phyloP scores from a whole-genome alignment of 2,888 invertebrate genomes.

The Drosophila neotestacea region DNA sequence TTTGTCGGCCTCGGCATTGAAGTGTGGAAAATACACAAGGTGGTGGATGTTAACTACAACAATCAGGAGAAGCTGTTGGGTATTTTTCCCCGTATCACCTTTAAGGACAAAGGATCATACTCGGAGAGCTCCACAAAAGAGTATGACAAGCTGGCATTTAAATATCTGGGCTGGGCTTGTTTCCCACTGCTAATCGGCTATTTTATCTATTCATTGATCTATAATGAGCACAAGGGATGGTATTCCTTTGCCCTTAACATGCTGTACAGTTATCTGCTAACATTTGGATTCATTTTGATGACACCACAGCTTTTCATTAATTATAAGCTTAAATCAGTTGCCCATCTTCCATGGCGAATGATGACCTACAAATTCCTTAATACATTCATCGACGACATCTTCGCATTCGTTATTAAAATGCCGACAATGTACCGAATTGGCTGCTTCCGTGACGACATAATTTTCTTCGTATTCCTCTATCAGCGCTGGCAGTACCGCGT shows the following conservation, averaged over 20 bases:
- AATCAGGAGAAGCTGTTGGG: slow-evolving; percentile 91
- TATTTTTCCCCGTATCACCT: slow-evolving; percentile 91
- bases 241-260: slow-evolving; percentile 98
- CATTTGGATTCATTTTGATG: slow-evolving; percentile 99
- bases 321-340: slow-evolving; percentile 99
- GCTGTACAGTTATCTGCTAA: slow-evolving; percentile 98
- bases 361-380: slow-evolving; percentile 99
- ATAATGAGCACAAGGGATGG: slow-evolving; percentile 99
- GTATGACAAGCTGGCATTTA: slow-evolving; percentile 98
- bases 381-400: slow-evolving; percentile 99
- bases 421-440: slow-evolving; percentile 99
- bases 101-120: slow-evolving; percentile 98
- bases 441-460: slow-evolving; percentile 99
- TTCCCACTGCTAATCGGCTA: slow-evolving; percentile 98
- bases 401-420: slow-evolving; percentile 99
- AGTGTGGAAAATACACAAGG: slow-evolving; percentile 99
- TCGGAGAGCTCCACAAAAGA: slow-evolving; percentile 96
- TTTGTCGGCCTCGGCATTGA: slow-evolving; percentile 98
- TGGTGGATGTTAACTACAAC: slow-evolving; percentile 92
- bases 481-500: slow-evolving; percentile 99
- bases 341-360: slow-evolving; percentile 99
- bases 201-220: slow-evolving; percentile 96
- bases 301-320: slow-evolving; percentile 99
- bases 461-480: slow-evolving; percentile 99
- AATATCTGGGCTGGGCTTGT: slow-evolving; percentile 97